A percentile compares a stretch with the other conserved stretches of the same genome.
Conservation (phyloP, 2,888 invertebrate genomes). For the Pyrrhosoma nymphula region DNA sequence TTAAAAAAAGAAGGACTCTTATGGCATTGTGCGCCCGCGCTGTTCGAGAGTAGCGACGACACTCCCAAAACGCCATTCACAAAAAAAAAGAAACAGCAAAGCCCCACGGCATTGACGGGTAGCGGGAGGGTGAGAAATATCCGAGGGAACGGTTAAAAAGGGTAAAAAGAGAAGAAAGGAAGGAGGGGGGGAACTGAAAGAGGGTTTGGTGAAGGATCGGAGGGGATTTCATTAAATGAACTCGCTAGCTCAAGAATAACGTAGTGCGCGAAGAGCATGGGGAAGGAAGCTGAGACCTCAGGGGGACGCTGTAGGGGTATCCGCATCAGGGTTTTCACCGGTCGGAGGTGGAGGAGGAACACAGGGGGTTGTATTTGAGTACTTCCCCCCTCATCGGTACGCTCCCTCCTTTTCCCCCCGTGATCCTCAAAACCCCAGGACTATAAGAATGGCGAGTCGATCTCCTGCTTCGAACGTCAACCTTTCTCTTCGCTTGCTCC, state of each 20-base stretch:
- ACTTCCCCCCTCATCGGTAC: not conserved
- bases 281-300: too few relatives aligned
- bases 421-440: not conserved
- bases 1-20: not conserved
- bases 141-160: not conserved
- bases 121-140: not conserved
- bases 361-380: not conserved
- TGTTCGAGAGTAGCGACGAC: not conserved
- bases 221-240: constrained; percentile 35
- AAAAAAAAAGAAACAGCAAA: too few relatives aligned
- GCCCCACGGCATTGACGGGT: not conserved
- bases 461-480: not conserved
- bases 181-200: not conserved
- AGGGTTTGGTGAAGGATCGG: not conserved
- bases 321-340: not conserved
- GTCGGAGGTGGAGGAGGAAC: not conserved
- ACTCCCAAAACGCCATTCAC: not conserved
- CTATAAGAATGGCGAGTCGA: not conserved
- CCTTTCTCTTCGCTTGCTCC: not conserved
- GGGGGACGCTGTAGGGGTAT: not conserved
- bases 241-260: constrained; percentile 18
- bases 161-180: not conserved
- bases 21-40: not conserved
- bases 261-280: not conserved
- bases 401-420: not conserved